Evolutionary conservation across 2,797 vertebrate species (phyloP).

Genomic region (Micropoecilia bifurca): DNA sequence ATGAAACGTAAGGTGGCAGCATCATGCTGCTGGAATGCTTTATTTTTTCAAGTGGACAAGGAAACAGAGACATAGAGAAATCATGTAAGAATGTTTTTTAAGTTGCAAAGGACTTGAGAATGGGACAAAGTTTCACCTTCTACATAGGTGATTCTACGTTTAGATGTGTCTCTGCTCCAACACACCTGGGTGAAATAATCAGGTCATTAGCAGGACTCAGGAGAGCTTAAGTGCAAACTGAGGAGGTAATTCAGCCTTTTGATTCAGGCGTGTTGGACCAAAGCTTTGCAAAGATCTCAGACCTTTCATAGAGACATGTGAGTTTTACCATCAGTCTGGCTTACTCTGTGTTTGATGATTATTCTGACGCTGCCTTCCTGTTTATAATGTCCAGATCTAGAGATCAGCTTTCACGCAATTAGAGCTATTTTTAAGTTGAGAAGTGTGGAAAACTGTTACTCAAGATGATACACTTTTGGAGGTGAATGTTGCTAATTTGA

Average conservation of each 20-base stretch:
- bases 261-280: background rate
- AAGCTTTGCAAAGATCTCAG: background rate
- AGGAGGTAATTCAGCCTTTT: background rate
- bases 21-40: background rate
- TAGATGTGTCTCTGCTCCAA: background rate
- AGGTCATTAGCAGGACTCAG: background rate
- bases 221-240: background rate
- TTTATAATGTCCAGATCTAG: slow-evolving; percentile 5
- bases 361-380: slow-evolving; percentile 3
- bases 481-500: background rate
- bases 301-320: background rate
- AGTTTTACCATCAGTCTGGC: background rate
- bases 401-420: background rate
- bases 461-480: background rate
- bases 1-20: background rate
- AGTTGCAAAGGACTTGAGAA: background rate
- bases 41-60: background rate
- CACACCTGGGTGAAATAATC: background rate
- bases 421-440: background rate
- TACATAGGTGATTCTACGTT: background rate
- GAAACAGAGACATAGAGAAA: background rate
- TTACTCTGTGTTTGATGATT: background rate
- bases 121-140: background rate
- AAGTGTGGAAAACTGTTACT: rapidly evolving
- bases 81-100: background rate